Evolutionary conservation across 2,888 invertebrate genomes (phyloP), one percentile per base, ranked within the genome.

Genomic region (Syrphus vitripennis): DNA sequence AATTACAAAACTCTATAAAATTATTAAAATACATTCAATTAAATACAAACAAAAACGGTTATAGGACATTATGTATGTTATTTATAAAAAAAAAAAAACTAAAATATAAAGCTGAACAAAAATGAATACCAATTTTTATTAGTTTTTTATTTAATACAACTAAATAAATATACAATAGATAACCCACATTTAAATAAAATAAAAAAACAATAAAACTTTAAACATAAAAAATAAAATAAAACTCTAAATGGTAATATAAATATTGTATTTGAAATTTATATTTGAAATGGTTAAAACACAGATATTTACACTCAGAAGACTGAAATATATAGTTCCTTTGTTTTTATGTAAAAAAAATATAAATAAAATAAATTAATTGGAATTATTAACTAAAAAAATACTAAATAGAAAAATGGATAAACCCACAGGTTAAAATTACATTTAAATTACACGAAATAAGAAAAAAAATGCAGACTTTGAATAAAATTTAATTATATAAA

Each of bases 321-420:
- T 92, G 92, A 92, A 91, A 92, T 91, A 92, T 92, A 92, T 92
- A 92, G 92, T 92, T 92, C 92, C 92, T 92, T 92, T 92, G 92
- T 92, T 92, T 92, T 92, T 92, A 92, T 92, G 91, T 92, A 92
- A 89, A 91, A n/a, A 88, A 87, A 83, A 81, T 83, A 88, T 87
- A 81, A 88, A 88, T 90, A 89, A 90, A 91, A 90, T 90, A 90
- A 90, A 90, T 90, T 89, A 88, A 90, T 90, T 89, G 91, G 91
- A 91, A 89, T 90, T 90, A 90, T 90, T 76, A 83, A 77, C 57
- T 70, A 76, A 87, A 88, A 55, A 31, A 79, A 82, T n/a, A 31
- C 29, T 31, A 88, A 88, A 90, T 78, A 87, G 87, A 88, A 83
- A 80, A 79, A 88, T 84, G 87, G 80, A 88, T 88, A 89, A 87